Evolutionary conservation across 2,888 invertebrate genomes (phyloP), one percentile per base, ranked within the genome.

Genomic region (Andrena trimmerana): DNA sequence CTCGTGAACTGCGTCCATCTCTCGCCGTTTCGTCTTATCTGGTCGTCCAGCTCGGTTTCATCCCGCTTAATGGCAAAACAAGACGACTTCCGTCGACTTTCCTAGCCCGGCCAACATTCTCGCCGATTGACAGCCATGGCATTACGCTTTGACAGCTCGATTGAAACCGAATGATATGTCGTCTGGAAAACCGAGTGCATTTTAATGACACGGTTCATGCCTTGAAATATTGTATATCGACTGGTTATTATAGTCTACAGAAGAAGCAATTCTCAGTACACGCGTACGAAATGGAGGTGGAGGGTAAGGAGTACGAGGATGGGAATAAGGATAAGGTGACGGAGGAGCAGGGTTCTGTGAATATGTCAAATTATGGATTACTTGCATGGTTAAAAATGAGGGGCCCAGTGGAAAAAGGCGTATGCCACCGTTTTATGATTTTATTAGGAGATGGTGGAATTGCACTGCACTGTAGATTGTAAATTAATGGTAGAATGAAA

Each of bases 21-120:
- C 66, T 71, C 27, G 16, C 57, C 50, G 71, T 78, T 75, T 68
- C 62, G 62, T 63, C 70, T 81, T 83, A 83, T 83, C 83, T 74
- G 65, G 48, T 66, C 65, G 71, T 69, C 70, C 57, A 50, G 73
- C 78, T 68, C 59, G 81, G 54, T 69, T 69, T 78, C 78, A 67
- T 54, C 48, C 70, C 63, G 68, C 72, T 75, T 81, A 84, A 85
- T 81, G 84, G 84, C 73, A 76, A 74, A 84, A 77, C 79, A 80
- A 84, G 71, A 84, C 84, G 73, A 84, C 69, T 69, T 73, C 24
- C 67, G 60, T 54, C 63, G 70, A 75, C 75, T 75, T 80, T 84
- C 67, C 63, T 68, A 71, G 60, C 50, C 57, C 48, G 27, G n/a
- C 69, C 52, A 57, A 27, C 50, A 20, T 52, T 29, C 10, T 68